Evolutionary conservation across 1,140 invertebrate species (phyloP), one percentile per base, ranked within the genome.

Genomic region (Tetramorium simillimum): DNA sequence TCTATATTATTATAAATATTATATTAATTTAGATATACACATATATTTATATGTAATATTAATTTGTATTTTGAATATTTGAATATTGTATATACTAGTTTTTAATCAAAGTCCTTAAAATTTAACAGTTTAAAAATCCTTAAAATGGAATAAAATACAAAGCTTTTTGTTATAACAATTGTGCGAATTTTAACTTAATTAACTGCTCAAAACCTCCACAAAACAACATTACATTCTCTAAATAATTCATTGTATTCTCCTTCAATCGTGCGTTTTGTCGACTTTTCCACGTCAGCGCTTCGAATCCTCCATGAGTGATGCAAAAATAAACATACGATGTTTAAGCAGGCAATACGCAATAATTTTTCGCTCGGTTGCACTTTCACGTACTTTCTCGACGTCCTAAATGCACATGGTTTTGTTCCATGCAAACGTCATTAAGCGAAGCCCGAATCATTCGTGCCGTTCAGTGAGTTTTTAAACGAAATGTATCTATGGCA

Each of bases 401-500:
- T 82, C n/a, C 53, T 53, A 51, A 82, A 72, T 60, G 51, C 80
- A 82, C 40, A 24, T 43, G 37, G 37, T 58, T 82, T 72, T 82
- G 16, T 43, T 72, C 69, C 5, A 5, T 60, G 16, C 33, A 53
- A 67, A 69, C n/a, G 24, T 80, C 18, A 77, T 77, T 77, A 77
- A 77, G 18, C 70, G 69, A 87, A 89, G 73, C 43, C 9, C 60
- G 49, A 89, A 85, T 86, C 62, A 53, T 82, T 76, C 65, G 69
- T 82, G 53, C n/a, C 5, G 37, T 24, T 40, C 12, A 21, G n/a
- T 24, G 9, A 56, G 4, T 65, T 46, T 33, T n/a, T 40, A 21
- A 37, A 58, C 51, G 16, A 56, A 58, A 24, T 56, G 49, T 51
- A 63, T 56, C 51, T 81, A 18, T 76, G 81, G 43, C 16, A 62